These are phyloP conservation scores for Chloroceryle aenea DNA, from an alignment of 2,113 vertebrate species.

Conservation along the genomic window DNA sequence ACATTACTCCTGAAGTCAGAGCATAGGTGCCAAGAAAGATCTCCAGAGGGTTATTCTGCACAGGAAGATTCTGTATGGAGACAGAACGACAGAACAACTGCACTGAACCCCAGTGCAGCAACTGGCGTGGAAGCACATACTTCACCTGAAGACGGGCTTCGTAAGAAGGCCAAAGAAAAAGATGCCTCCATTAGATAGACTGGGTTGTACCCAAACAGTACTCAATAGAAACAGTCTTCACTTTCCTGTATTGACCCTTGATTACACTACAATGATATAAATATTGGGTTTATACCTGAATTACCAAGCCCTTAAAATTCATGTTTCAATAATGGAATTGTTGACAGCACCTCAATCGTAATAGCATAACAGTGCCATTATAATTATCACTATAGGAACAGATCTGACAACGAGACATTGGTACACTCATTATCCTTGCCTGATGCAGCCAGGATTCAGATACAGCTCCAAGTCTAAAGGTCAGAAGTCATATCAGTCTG, in stretches of 20 bases:
- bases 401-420: not conserved
- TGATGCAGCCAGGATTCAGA: constrained; percentile 47
- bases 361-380: not conserved
- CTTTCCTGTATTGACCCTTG: not conserved
- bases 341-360: not conserved
- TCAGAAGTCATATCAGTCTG: constrained; percentile 62
- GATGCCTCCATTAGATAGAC: not conserved
- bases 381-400: constrained; percentile 54
- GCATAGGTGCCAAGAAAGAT: not conserved
- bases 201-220: not conserved
- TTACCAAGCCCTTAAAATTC: constrained; percentile 24
- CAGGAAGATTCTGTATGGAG: not conserved
- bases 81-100: not conserved
- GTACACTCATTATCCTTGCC: constrained; percentile 49
- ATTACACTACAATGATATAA: not conserved
- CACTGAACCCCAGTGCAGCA: accelerated
- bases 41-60: not conserved
- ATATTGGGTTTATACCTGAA: constrained; percentile 7
- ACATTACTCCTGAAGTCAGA: not conserved
- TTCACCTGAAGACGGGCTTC: not conserved
- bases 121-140: not conserved
- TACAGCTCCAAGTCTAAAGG: constrained; percentile 48
- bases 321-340: constrained; percentile 45
- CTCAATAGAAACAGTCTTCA: not conserved
- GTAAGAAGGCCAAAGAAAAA: not conserved